phyloP scores from a whole-genome alignment of 2,888 invertebrate species.

The Trachelus tabidus region DNA sequence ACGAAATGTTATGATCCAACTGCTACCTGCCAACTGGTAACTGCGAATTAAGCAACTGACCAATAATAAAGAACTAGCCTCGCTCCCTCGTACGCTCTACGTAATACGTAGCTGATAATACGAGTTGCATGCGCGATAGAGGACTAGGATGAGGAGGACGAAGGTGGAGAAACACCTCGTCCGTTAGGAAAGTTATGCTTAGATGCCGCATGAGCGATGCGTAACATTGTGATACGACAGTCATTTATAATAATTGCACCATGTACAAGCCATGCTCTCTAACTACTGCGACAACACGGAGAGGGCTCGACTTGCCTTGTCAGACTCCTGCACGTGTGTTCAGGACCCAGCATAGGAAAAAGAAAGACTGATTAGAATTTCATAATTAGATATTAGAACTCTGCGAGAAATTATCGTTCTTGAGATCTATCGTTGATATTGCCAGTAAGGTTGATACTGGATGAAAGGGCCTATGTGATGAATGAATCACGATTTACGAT shows the following conservation, averaged over 20 bases:
- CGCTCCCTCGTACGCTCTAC: background rate
- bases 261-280: constrained; percentile 54
- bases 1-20: background rate
- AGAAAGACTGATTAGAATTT: constrained; percentile 27
- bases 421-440: background rate
- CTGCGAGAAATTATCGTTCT: background rate
- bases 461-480: background rate
- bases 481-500: background rate
- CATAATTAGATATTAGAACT: background rate
- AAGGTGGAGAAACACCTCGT: background rate
- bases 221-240: background rate
- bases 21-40: background rate
- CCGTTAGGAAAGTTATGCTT: background rate
- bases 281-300: constrained; percentile 58
- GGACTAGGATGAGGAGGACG: background rate
- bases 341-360: constrained; percentile 55
- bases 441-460: background rate
- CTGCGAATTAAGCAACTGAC: background rate
- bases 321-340: constrained; percentile 72
- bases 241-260: background rate
- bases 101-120: background rate
- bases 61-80: background rate
- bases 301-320: constrained; percentile 74
- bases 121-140: background rate
- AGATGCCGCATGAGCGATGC: background rate